Evolutionary conservation across 2,888 invertebrate genomes (phyloP), one percentile per base, ranked within the genome.

Genomic region (Sceliomorpha sp.): DNA sequence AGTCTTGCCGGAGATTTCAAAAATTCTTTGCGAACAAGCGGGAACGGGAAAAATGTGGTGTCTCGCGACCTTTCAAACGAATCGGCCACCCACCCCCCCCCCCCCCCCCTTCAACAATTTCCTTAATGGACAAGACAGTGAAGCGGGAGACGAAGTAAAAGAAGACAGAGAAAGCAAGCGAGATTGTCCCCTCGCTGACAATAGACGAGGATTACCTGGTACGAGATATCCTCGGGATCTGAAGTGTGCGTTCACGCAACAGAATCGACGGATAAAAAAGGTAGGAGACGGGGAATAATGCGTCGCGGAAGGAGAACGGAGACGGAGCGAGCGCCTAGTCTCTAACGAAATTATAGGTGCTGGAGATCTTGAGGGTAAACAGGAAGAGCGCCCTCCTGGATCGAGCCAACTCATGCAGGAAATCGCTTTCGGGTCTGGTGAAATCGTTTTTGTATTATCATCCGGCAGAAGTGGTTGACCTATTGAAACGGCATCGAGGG

Each of bases 311-410:
- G n/a, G n/a, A n/a, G n/a, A n/a, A n/a, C n/a, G n/a, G n/a, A n/a
- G n/a, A n/a, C n/a, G n/a, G n/a, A n/a, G n/a, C n/a, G n/a, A n/a
- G n/a, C n/a, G n/a, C n/a, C n/a, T n/a, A n/a, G n/a, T n/a, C n/a
- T n/a, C n/a, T n/a, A 50, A 58, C 64, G 79, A 87, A 86, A 86
- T 86, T 86, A 87, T 85, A 87, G 87, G 87, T 86, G 87, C 79
- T 85, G 83, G 77, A 85, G 84, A 87, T 86, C 82, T 81, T 77
- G 68, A 76, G 79, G 70, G 82, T 78, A 87, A 87, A 85, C 85
- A 85, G 86, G 82, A 83, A 80, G 78, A 75, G 70, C 71, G 64
- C 62, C 76, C 74, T 70, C 66, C 42, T 69, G 62, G 72, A 75
- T 64, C 79, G 76, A 76, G 78, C 75, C 82, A 81, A 83, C 78